Evolutionary conservation across 2,113 vertebrate species (phyloP).

Genomic region (Leiothrix lutea): DNA sequence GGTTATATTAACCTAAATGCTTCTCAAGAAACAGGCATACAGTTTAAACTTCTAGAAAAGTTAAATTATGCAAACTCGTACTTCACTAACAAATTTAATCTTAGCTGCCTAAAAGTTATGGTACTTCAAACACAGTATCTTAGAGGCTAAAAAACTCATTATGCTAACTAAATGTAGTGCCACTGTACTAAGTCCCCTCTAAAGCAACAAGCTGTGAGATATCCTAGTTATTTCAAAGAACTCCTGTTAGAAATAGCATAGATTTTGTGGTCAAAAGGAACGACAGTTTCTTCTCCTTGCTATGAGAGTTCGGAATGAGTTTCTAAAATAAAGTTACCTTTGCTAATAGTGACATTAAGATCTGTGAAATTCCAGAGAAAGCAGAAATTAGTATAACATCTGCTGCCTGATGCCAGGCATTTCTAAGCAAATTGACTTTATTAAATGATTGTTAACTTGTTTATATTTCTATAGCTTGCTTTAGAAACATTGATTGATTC

Average conservation of each 20-base stretch:
- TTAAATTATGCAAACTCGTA: background rate
- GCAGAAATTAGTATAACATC: conserved; percentile 27
- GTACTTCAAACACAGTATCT: background rate
- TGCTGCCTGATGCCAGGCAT: background rate
- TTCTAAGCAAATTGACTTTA: conserved; percentile 45
- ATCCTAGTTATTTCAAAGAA: conserved; percentile 62
- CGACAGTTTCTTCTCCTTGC: conserved; percentile 27
- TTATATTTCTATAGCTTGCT: conserved; percentile 48
- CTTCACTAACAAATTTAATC: background rate
- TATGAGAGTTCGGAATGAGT: background rate
- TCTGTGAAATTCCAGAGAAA: conserved; percentile 48
- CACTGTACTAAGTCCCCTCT: background rate
- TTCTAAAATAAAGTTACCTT: conserved; percentile 62
- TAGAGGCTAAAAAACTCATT: conserved; percentile 17
- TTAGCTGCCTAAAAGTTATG: background rate
- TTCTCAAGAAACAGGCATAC: background rate
- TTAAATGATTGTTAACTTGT: conserved; percentile 47
- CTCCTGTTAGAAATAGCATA: conserved; percentile 30
- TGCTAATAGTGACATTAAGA: conserved; percentile 27
- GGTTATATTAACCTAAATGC: background rate
- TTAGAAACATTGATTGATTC: conserved; percentile 46
- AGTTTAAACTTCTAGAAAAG: background rate
- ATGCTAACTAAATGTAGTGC: conserved; percentile 37
- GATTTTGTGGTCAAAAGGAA: conserved; percentile 48
- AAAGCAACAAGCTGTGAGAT: conserved; percentile 58